Evolutionary conservation across 2,888 invertebrate genomes (phyloP).

Genomic region (Aleiodes testaceus): DNA sequence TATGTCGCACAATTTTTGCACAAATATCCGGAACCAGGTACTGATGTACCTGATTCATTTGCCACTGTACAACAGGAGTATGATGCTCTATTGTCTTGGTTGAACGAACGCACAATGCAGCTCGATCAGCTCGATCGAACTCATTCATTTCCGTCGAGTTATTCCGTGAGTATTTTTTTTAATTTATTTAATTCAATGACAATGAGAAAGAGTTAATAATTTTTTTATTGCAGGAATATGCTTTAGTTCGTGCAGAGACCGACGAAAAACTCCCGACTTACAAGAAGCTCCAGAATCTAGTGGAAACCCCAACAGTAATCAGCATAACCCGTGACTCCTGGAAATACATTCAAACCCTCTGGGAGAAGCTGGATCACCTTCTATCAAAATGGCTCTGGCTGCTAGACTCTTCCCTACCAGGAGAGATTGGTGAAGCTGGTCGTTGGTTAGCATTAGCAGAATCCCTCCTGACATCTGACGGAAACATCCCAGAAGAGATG

Average conservation of each 20-base stretch:
- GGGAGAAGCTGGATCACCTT: constrained; percentile 83
- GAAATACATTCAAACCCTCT: constrained; percentile 85
- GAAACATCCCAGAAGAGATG: constrained; percentile 85
- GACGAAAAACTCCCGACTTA: constrained; percentile 83
- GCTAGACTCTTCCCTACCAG: constrained; percentile 88
- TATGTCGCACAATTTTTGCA: constrained; percentile 98
- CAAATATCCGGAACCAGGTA: constrained; percentile 92
- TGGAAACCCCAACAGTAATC: constrained; percentile 86
- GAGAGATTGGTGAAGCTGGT: constrained; percentile 88
- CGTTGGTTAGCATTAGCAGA: constrained; percentile 94
- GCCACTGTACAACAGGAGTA: constrained; percentile 88
- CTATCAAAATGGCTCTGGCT: constrained; percentile 90
- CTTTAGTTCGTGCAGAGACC: constrained; percentile 84
- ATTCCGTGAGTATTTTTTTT: constrained; percentile 72
- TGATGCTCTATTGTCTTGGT: constrained; percentile 86
- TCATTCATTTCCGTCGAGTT: constrained; percentile 84
- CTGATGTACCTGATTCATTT: constrained; percentile 82
- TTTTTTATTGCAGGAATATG: constrained; percentile 78
- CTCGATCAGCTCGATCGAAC: constrained; percentile 85
- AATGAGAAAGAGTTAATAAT: too few relatives aligned
- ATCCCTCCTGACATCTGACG: constrained; percentile 83
- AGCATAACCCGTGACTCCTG: constrained; percentile 90
- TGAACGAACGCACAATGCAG: constrained; percentile 84
- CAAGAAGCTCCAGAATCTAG: constrained; percentile 84
- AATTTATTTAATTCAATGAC: neutral